Percentiles rank a stretch among this genome's conserved stretches.
These are phyloP conservation scores for Euwallacea similis DNA, from an alignment of 1,140 invertebrate species.

Conservation along the genomic window DNA sequence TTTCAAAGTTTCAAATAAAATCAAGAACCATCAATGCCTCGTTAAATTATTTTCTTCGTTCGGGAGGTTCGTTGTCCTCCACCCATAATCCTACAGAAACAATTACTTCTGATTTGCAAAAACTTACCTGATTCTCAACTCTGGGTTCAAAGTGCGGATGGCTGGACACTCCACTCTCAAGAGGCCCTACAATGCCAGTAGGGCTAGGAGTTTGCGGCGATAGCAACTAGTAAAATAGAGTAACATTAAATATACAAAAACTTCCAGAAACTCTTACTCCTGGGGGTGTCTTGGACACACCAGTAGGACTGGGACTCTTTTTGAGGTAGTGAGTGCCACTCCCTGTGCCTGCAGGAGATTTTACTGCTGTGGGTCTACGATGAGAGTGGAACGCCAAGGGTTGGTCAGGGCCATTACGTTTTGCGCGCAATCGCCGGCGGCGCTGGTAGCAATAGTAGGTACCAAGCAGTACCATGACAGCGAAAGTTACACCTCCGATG, in stretches of 20 bases:
- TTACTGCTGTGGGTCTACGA: conserved; percentile 67
- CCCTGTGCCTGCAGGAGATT: conserved; percentile 64
- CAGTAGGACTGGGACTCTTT: conserved; percentile 85
- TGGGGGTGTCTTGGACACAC: conserved; percentile 57
- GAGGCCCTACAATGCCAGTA: conserved; percentile 47
- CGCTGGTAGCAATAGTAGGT: conserved; percentile 64
- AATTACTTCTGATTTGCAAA: neutral
- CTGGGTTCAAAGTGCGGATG: conserved; percentile 47
- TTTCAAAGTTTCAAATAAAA: neutral
- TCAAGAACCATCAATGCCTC: neutral
- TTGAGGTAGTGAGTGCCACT: conserved; percentile 76
- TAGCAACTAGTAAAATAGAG: conserved; percentile 45
- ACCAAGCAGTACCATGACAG: conserved; percentile 61
- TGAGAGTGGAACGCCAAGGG: conserved; percentile 64
- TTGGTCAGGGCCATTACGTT: conserved; percentile 58
- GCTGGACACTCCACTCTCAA: conserved; percentile 53
- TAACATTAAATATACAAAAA: neutral
- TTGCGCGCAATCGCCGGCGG: conserved; percentile 45
- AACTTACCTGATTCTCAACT: conserved; percentile 51
- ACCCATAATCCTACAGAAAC: neutral
- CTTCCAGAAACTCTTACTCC: conserved; percentile 46
- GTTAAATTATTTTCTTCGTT: too few relatives aligned
- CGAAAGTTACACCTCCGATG: conserved; percentile 60
- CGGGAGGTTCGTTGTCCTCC: too few relatives aligned
- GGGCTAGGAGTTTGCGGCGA: conserved; percentile 52